Conservation (phyloP, 2,888 invertebrate species). For the Hymenopus coronatus region DNA sequence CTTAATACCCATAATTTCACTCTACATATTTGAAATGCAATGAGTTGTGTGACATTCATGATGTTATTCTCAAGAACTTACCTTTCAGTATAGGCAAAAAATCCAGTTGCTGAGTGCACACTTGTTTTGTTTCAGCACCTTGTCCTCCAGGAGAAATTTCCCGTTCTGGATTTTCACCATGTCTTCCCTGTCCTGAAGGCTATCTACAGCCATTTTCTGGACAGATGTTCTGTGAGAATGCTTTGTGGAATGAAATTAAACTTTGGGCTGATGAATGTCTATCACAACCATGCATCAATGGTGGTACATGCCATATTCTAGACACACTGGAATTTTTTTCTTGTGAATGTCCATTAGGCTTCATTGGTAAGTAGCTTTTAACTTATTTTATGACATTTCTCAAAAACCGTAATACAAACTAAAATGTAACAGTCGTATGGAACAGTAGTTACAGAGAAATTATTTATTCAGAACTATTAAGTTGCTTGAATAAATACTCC, state of each 20-base stretch:
- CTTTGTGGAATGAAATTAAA: not conserved
- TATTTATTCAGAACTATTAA: no score
- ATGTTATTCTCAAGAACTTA: no score
- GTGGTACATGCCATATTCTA: conserved; percentile 44
- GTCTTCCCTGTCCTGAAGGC: conserved; percentile 53
- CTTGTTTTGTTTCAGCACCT: conserved; percentile 45
- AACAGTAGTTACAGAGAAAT: no score
- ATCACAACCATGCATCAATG: conserved; percentile 49
- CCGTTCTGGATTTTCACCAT: conserved; percentile 53
- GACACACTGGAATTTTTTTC: conserved; percentile 42
- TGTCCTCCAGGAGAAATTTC: conserved; percentile 55
- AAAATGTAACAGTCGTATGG: no score
- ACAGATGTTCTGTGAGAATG: not conserved
- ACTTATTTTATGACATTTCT: no score
- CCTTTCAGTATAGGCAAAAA: no score
- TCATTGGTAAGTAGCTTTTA: conserved; percentile 46
- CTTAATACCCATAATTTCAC: no score
- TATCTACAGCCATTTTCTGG: conserved; percentile 1
- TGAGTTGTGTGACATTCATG: no score
- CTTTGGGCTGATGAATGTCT: conserved; percentile 50
- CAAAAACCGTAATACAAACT: no score
- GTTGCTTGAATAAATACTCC: no score
- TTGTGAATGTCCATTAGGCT: conserved; percentile 54
- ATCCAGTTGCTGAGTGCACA: no score
- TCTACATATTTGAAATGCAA: no score